Evolutionary conservation across 2,888 invertebrate genomes (phyloP).

Genomic region (Dynastes hyllus): DNA sequence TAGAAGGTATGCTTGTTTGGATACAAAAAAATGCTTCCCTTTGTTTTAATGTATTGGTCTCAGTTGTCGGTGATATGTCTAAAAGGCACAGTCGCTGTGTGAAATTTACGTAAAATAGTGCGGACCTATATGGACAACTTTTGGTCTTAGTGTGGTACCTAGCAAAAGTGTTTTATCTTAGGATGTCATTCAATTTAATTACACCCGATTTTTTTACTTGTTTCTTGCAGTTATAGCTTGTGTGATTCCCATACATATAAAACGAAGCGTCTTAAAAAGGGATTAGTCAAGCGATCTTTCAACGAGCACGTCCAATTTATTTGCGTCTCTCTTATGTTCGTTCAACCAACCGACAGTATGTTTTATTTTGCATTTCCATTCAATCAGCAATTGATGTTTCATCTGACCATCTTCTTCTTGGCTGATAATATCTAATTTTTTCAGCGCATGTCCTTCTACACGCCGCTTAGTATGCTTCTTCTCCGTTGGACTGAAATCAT

Average conservation of each 20-base stretch:
- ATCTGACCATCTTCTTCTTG: constrained; percentile 12
- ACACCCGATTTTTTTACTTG: background rate
- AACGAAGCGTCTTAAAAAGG: constrained; percentile 3
- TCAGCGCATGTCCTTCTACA: background rate
- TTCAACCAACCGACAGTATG: background rate
- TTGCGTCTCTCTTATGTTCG: background rate
- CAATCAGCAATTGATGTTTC: constrained; percentile 17
- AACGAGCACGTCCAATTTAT: background rate
- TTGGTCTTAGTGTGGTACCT: no score
- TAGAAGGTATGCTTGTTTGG: no score
- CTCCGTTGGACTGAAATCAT: constrained; percentile 8
- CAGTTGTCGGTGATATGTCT: no score
- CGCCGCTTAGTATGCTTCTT: background rate
- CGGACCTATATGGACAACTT: no score
- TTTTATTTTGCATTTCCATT: constrained; percentile 24
- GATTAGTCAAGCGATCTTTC: constrained; percentile 12
- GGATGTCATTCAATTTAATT: no score
- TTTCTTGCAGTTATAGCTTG: background rate
- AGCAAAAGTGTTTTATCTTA: no score
- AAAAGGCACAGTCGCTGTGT: no score
- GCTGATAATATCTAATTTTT: constrained; percentile 14
- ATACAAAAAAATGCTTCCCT: no score
- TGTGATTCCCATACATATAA: background rate
- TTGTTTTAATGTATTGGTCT: no score
- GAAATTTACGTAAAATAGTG: no score